These are phyloP conservation scores for Bombylius discolor DNA, from an alignment of 2,888 invertebrate genomes.

Conservation along the genomic window DNA sequence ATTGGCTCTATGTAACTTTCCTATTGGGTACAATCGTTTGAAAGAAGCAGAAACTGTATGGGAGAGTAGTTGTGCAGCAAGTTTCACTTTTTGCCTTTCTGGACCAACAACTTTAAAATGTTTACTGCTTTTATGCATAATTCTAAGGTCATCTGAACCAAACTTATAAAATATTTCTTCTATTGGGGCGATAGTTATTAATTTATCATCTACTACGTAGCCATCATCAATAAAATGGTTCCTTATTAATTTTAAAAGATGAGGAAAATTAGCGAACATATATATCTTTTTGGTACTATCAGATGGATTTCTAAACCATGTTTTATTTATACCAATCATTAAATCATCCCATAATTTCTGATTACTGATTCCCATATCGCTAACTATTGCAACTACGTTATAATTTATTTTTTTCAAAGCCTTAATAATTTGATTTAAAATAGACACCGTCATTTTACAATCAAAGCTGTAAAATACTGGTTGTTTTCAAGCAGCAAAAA, in stretches of 20 bases:
- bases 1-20: too few relatives aligned
- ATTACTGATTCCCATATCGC: conserved; percentile 4
- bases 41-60: too few relatives aligned
- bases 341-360: not conserved
- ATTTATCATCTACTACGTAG: too few relatives aligned
- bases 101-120: too few relatives aligned
- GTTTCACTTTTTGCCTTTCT: too few relatives aligned
- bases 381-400: conserved; percentile 8
- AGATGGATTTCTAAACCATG: not conserved
- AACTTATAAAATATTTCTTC: too few relatives aligned
- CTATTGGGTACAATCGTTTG: too few relatives aligned
- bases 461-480: conserved; percentile 12
- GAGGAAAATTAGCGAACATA: conserved; percentile 3
- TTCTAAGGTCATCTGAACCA: too few relatives aligned
- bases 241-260: conserved; percentile 1
- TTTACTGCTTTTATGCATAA: too few relatives aligned
- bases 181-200: too few relatives aligned
- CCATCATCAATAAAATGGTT: not conserved
- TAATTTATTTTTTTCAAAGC: conserved; percentile 3
- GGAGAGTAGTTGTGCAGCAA: too few relatives aligned
- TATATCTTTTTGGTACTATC: not conserved
- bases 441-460: conserved; percentile 7
- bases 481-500: conserved; percentile 11
- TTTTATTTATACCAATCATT: not conserved
- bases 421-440: conserved; percentile 6